Evolutionary conservation across 1,140 invertebrate genomes (phyloP).

Genomic region (Leptinotarsa undecemlineata): DNA sequence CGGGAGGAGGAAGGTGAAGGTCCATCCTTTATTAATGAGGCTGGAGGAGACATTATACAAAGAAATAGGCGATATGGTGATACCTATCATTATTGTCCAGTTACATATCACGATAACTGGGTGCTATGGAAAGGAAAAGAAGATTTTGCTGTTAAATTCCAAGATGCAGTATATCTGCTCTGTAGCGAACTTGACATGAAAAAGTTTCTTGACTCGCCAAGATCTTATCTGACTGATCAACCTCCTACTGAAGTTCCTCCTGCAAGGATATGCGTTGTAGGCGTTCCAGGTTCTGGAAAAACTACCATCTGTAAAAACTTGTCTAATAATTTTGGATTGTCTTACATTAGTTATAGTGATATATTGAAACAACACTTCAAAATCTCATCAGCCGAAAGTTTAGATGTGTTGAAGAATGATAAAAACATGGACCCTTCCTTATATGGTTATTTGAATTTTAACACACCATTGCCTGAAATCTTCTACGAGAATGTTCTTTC

Average conservation of each 20-base stretch:
- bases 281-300: conserved; percentile 58
- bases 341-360: conserved; percentile 57
- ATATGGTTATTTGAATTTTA: conserved; percentile 56
- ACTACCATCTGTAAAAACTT: conserved; percentile 57
- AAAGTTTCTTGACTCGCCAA: conserved; percentile 56
- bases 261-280: conserved; percentile 61
- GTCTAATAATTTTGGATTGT: conserved; percentile 59
- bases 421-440: conserved; percentile 17
- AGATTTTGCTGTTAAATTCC: conserved; percentile 57
- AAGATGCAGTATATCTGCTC: conserved; percentile 60
- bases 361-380: conserved; percentile 31
- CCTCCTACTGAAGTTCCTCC: conserved; percentile 56
- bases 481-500: conserved; percentile 56
- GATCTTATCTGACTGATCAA: conserved; percentile 54
- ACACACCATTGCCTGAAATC: conserved; percentile 49
- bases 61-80: conserved; percentile 58
- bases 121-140: conserved; percentile 64
- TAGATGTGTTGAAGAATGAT: conserved; percentile 10
- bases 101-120: conserved; percentile 57
- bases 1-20: conserved; percentile 45
- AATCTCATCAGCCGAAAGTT: background rate
- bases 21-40: conserved; percentile 44
- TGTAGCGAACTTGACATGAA: conserved; percentile 55
- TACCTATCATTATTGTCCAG: conserved; percentile 61
- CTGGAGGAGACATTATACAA: conserved; percentile 50